Evolutionary conservation across 2,888 invertebrate genomes (phyloP).

Genomic region (Phyto melanocephala): DNA sequence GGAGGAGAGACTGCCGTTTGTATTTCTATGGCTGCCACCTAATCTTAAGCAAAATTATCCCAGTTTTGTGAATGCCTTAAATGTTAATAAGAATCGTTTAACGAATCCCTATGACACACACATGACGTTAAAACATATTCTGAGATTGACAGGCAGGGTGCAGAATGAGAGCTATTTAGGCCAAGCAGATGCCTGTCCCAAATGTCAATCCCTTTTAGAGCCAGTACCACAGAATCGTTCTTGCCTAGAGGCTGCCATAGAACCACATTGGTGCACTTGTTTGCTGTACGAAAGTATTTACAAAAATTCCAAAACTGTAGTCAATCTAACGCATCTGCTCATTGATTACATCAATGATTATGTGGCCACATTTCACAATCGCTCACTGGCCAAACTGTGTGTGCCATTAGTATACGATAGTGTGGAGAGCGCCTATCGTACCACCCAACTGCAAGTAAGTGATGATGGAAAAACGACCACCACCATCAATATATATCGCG

Average conservation of each 20-base stretch:
- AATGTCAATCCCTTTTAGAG: slow-evolving; percentile 83
- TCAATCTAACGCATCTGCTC: slow-evolving; percentile 79
- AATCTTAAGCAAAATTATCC: slow-evolving; percentile 81
- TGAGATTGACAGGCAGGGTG: slow-evolving; percentile 80
- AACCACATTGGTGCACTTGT: slow-evolving; percentile 89
- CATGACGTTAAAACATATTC: slow-evolving; percentile 84
- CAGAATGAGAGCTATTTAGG: slow-evolving; percentile 66
- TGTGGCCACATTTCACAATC: slow-evolving; percentile 72
- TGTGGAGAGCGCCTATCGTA: slow-evolving; percentile 80
- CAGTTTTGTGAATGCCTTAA: slow-evolving; percentile 81
- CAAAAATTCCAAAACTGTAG: slow-evolving; percentile 80
- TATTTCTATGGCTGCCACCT: slow-evolving; percentile 85
- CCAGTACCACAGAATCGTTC: slow-evolving; percentile 82
- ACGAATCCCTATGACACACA: slow-evolving; percentile 88
- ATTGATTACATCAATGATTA: slow-evolving; percentile 75
- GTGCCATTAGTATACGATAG: slow-evolving; percentile 80
- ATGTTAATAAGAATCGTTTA: slow-evolving; percentile 83
- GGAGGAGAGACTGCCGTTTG: slow-evolving; percentile 87
- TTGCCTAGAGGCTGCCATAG: slow-evolving; percentile 84
- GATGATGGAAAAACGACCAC: slow-evolving; percentile 43
- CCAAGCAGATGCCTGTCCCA: slow-evolving; percentile 82
- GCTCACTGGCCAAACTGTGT: slow-evolving; percentile 79
- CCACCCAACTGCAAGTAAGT: slow-evolving; percentile 62
- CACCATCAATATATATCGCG: slow-evolving; percentile 81
- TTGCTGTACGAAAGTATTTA: slow-evolving; percentile 80